Conservation (phyloP, 2,113 vertebrate genomes). For the Plecturocebus donacophilus region DNA sequence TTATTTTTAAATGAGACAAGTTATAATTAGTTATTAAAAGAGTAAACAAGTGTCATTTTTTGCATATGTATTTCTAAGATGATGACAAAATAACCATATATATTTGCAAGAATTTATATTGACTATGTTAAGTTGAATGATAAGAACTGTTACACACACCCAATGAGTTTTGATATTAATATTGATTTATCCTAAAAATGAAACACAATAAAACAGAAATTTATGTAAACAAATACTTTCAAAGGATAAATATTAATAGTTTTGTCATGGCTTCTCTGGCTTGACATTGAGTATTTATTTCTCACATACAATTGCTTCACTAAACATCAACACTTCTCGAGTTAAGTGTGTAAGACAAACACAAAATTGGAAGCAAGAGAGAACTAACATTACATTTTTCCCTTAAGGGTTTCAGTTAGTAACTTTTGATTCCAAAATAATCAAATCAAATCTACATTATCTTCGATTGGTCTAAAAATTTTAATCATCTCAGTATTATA, state of each 20-base stretch:
- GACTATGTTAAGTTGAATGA: not conserved
- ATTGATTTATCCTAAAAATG: not conserved
- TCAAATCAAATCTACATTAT: not conserved
- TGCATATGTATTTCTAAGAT: not conserved
- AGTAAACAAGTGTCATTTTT: not conserved
- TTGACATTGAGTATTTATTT: not conserved
- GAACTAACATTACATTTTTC: not conserved
- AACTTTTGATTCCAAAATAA: conserved; percentile 20
- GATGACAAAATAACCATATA: not conserved
- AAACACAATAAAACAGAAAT: not conserved
- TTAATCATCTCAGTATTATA: not conserved
- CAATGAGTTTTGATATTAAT: not conserved
- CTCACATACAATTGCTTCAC: not conserved
- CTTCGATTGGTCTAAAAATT: not conserved
- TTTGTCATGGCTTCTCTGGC: not conserved
- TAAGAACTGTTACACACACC: not conserved
- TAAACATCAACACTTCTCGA: not conserved
- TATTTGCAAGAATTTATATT: not conserved
- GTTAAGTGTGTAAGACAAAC: not conserved
- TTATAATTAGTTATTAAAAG: not conserved
- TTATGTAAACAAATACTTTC: not conserved
- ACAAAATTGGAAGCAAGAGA: not conserved
- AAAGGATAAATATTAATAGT: not conserved
- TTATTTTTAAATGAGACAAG: not conserved
- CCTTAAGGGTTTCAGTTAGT: not conserved